phyloP scores from a whole-genome alignment of 2,797 vertebrate genomes.

The Siniperca scherzeri region DNA sequence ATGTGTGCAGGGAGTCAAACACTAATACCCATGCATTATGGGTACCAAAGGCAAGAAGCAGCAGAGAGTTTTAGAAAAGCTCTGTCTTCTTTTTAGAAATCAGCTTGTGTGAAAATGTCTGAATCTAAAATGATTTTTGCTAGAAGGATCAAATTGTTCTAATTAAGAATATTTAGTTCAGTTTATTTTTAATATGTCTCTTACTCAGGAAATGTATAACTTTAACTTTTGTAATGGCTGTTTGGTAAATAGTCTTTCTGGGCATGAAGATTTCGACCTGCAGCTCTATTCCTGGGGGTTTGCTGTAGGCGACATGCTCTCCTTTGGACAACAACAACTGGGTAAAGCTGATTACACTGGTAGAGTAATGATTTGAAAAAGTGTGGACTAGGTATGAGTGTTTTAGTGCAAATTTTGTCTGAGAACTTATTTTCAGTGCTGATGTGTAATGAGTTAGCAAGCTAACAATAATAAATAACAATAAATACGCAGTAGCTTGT shows the following conservation, averaged over 20 bases:
- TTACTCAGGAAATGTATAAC: conserved; percentile 1
- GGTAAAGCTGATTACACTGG: conserved; percentile 19
- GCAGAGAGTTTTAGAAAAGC: not conserved
- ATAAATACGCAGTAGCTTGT: not conserved
- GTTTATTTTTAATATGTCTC: not conserved
- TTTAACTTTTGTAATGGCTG: not conserved
- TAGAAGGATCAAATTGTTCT: not conserved
- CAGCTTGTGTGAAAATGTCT: not conserved
- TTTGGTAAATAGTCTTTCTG: not conserved
- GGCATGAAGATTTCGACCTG: conserved; percentile 23
- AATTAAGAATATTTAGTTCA: not conserved
- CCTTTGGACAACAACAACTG: conserved; percentile 26
- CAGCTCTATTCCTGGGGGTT: conserved; percentile 27
- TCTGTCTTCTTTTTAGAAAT: not conserved
- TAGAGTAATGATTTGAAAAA: not conserved
- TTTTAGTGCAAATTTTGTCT: not conserved
- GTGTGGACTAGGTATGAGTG: not conserved
- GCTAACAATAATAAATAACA: too few species aligned
- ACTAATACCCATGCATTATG: not conserved
- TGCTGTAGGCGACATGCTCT: conserved; percentile 41
- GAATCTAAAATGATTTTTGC: not conserved
- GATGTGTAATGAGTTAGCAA: not conserved
- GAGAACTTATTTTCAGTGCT: not conserved
- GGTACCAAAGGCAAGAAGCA: not conserved
- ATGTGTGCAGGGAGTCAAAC: conserved; percentile 11